Evolutionary conservation across 2,888 invertebrate genomes (phyloP).

Genomic region (Scaptodrosophila latifasciaeformis): DNA sequence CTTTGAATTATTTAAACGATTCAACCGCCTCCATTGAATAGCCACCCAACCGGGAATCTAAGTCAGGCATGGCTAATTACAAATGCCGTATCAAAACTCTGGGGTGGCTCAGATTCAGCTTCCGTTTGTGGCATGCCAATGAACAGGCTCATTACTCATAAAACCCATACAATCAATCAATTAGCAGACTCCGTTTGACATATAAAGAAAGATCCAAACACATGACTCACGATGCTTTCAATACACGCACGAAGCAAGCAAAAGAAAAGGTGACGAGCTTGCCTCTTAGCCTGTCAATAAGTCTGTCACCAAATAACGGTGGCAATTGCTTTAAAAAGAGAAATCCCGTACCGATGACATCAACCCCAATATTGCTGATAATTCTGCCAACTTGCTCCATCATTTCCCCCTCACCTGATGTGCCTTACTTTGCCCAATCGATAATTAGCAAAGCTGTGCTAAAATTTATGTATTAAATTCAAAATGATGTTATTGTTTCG

Average conservation of each 20-base stretch:
- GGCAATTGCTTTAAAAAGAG: slow-evolving; percentile 20
- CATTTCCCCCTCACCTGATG: background rate
- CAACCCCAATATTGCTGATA: no score
- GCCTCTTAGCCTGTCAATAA: slow-evolving; percentile 54
- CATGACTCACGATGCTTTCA: slow-evolving; percentile 54
- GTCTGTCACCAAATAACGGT: slow-evolving; percentile 40
- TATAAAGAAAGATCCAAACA: slow-evolving; percentile 8
- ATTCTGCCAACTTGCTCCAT: slow-evolving; percentile 11
- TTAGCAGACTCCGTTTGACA: slow-evolving; percentile 46
- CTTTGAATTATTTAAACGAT: slow-evolving; percentile 38
- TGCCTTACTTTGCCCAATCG: slow-evolving; percentile 55
- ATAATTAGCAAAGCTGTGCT: slow-evolving; percentile 52
- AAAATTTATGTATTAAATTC: slow-evolving; percentile 67
- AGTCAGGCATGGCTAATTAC: slow-evolving; percentile 42
- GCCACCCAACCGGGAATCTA: background rate
- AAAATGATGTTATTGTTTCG: slow-evolving; percentile 70
- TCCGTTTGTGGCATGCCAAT: background rate
- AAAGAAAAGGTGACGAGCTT: no score
- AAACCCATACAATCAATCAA: slow-evolving; percentile 52
- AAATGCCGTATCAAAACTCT: slow-evolving; percentile 38
- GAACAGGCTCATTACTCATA: slow-evolving; percentile 44
- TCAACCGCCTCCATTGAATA: background rate
- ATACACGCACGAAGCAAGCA: slow-evolving; percentile 24
- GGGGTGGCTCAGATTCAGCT: slow-evolving; percentile 13
- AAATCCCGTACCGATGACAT: background rate